phyloP scores from a whole-genome alignment of 2,113 vertebrate species.

The Thymallus thymallus region DNA sequence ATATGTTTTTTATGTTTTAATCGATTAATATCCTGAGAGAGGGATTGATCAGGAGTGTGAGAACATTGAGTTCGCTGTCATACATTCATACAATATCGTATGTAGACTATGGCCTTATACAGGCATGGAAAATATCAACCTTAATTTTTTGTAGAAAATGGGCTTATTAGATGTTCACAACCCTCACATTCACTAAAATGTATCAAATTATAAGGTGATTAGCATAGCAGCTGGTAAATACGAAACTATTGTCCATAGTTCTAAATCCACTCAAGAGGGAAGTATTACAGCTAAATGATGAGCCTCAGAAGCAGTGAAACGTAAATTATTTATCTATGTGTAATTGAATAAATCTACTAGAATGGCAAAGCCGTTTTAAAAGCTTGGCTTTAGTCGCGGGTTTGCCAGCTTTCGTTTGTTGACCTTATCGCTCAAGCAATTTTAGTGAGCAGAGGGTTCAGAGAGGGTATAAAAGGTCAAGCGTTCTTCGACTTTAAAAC shows the following conservation, averaged over 20 bases:
- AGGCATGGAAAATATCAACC: background rate
- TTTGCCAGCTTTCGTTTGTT: slow-evolving; percentile 24
- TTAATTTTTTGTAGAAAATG: background rate
- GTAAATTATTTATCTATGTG: slow-evolving; percentile 28
- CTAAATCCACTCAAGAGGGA: slow-evolving; percentile 5
- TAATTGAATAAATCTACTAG: slow-evolving; percentile 29
- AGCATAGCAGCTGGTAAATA: slow-evolving; percentile 4
- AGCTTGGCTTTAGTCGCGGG: background rate
- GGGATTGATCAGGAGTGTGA: background rate
- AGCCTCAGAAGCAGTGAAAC: slow-evolving; percentile 15
- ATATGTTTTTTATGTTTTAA: slow-evolving; percentile 33
- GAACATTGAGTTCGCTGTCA: background rate
- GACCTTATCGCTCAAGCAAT: slow-evolving; percentile 5
- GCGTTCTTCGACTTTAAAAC: slow-evolving; percentile 28
- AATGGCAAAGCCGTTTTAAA: slow-evolving; percentile 14
- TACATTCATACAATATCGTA: slow-evolving; percentile 7
- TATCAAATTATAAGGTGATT: slow-evolving; percentile 6
- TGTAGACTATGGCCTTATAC: background rate
- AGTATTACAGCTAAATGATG: slow-evolving; percentile 14
- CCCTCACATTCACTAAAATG: slow-evolving; percentile 7
- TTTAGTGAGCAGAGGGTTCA: slow-evolving; percentile 10
- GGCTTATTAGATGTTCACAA: background rate
- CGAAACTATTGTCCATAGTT: background rate
- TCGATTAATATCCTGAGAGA: slow-evolving; percentile 30
- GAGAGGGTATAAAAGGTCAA: background rate